Percentiles rank a stretch among this genome's conserved stretches.
These are phyloP conservation scores for Eupithecia centaureata DNA, from an alignment of 2,888 invertebrate genomes.

Conservation along the genomic window DNA sequence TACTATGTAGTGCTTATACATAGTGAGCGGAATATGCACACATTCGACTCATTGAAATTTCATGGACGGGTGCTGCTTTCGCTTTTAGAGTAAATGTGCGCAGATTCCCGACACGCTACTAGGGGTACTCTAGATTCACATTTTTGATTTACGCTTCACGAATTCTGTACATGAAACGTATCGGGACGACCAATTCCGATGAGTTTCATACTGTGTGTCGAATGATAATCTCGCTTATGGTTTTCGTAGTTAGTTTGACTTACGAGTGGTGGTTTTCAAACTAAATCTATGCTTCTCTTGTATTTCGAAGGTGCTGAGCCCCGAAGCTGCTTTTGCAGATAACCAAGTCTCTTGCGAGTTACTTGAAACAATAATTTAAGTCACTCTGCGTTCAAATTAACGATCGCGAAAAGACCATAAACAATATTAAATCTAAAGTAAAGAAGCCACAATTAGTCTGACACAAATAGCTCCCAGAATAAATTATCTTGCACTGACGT, in stretches of 20 bases:
- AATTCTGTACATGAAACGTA: slow-evolving; percentile 65
- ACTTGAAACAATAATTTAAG: slow-evolving; percentile 31
- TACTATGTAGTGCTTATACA: slow-evolving; percentile 46
- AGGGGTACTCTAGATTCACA: slow-evolving; percentile 44
- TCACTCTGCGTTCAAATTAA: slow-evolving; percentile 36
- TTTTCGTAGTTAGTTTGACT: slow-evolving; percentile 78
- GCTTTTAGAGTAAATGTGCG: slow-evolving; percentile 42
- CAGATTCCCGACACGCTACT: slow-evolving; percentile 44
- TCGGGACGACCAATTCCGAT: slow-evolving; percentile 53
- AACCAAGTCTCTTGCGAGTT: slow-evolving; percentile 37
- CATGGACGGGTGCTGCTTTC: slow-evolving; percentile 31
- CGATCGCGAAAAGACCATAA: slow-evolving; percentile 32
- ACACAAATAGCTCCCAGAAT: slow-evolving; percentile 28
- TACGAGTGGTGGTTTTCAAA: slow-evolving; percentile 77
- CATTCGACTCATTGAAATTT: slow-evolving; percentile 34
- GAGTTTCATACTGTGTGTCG: slow-evolving; percentile 64
- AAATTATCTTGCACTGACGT: slow-evolving; percentile 31
- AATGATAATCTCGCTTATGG: slow-evolving; percentile 78
- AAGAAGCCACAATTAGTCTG: slow-evolving; percentile 13
- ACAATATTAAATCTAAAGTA: slow-evolving; percentile 4
- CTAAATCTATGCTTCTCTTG: slow-evolving; percentile 74
- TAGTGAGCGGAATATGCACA: slow-evolving; percentile 45
- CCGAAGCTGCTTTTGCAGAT: slow-evolving; percentile 39
- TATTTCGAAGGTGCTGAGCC: slow-evolving; percentile 61
- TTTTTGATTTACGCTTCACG: slow-evolving; percentile 63